A percentile compares a stretch with the other conserved stretches of the same genome.
Evolutionary conservation across 92 coral and sea anemone species (phyloP).

Genomic region (Desmophyllum pertusum): DNA sequence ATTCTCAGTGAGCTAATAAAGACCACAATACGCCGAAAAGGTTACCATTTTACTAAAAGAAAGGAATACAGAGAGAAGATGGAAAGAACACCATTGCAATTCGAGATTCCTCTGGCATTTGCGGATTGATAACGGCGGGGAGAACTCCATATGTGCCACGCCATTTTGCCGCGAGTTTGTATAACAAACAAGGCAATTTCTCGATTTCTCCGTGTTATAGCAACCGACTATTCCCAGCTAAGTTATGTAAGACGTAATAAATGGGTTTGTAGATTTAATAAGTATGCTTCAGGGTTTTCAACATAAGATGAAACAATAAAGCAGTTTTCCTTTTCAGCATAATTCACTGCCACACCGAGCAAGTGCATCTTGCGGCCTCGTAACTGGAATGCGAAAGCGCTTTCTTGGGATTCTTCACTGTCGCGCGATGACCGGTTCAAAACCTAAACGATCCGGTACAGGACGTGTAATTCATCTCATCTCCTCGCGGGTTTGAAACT

Average conservation of each 20-base stretch:
- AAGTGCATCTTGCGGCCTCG: conserved; percentile 77
- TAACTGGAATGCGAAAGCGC: conserved; percentile 16
- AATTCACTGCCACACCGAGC: conserved; percentile 74
- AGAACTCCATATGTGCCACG: not conserved
- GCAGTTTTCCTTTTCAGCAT: not conserved
- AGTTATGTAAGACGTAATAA: no score
- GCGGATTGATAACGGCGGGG: conserved; percentile 11
- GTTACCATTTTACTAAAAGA: no score
- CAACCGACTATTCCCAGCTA: no score
- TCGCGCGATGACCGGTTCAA: conserved; percentile 73
- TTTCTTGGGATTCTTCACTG: conserved; percentile 49
- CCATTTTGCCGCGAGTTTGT: conserved; percentile 32
- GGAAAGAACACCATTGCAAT: not conserved
- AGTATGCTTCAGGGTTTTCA: not conserved
- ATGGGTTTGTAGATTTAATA: no score
- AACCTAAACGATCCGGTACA: conserved; percentile 72
- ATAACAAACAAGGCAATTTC: conserved; percentile 1
- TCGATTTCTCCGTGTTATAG: not conserved
- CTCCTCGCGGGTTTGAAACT: conserved; percentile 33
- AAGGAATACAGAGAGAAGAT: not conserved
- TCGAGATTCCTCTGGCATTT: not conserved
- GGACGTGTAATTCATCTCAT: conserved; percentile 35
- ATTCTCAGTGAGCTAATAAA: no score
- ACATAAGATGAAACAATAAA: not conserved
- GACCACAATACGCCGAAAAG: not conserved